Evolutionary conservation across 1,140 invertebrate species (phyloP).

Genomic region (Camponotus floridanus): DNA sequence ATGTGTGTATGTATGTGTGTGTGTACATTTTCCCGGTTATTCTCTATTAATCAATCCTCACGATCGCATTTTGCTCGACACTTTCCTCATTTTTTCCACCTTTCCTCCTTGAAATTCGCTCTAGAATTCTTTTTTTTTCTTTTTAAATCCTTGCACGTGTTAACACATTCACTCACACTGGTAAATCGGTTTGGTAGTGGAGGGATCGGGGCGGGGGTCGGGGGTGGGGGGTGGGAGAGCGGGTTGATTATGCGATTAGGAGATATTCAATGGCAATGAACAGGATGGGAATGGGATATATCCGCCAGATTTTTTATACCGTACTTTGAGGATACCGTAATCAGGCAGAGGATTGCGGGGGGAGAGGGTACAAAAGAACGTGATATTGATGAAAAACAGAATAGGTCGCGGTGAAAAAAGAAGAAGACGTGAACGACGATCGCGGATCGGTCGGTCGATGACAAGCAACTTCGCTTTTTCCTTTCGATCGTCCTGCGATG

Average conservation of each 20-base stretch:
- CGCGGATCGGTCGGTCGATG: constrained; percentile 63
- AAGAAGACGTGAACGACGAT: constrained; percentile 47
- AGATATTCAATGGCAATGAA: constrained; percentile 5
- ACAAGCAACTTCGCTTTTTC: not conserved
- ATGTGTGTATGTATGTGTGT: constrained; percentile 78
- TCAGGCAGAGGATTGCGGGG: constrained; percentile 44
- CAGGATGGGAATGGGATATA: constrained; percentile 44
- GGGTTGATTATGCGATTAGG: constrained; percentile 22
- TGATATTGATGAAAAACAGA: constrained; percentile 65
- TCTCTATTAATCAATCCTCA: constrained; percentile 57
- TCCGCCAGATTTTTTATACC: constrained; percentile 47
- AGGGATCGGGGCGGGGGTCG: constrained; percentile 62
- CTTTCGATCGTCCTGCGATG: not conserved
- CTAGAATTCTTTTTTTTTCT: constrained; percentile 74
- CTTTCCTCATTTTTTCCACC: constrained; percentile 80
- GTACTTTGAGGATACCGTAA: constrained; percentile 47
- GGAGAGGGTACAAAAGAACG: constrained; percentile 45
- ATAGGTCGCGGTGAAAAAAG: constrained; percentile 68
- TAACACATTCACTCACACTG: constrained; percentile 85
- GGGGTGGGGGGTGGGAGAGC: constrained; percentile 47
- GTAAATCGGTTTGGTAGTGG: constrained; percentile 79
- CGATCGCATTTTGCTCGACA: constrained; percentile 81
- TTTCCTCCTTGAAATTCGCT: constrained; percentile 69
- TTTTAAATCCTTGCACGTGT: constrained; percentile 75
- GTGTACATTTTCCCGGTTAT: constrained; percentile 68